phyloP scores from a whole-genome alignment of 2,113 vertebrate species.

The Maccullochella peelii region DNA sequence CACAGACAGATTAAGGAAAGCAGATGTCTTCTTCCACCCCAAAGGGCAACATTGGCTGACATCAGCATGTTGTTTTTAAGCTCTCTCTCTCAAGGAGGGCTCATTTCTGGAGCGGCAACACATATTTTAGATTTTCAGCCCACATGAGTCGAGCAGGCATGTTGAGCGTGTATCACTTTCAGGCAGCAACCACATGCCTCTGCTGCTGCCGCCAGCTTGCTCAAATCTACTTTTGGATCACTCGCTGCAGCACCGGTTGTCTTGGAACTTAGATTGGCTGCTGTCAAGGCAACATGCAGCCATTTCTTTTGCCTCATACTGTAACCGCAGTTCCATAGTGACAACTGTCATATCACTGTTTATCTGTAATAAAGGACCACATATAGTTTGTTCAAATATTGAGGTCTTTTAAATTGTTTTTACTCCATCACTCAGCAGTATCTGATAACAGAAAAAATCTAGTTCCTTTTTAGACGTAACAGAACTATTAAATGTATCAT shows the following conservation, averaged over 20 bases:
- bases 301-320: not conserved
- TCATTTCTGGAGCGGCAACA: conserved; percentile 39
- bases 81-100: conserved; percentile 6
- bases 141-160: conserved; percentile 32
- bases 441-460: not conserved
- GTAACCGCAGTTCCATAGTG: not conserved
- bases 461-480: not conserved
- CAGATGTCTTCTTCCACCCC: conserved; percentile 52
- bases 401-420: not conserved
- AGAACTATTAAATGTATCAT: not conserved
- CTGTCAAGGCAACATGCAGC: conserved; percentile 30
- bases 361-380: not conserved
- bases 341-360: not conserved
- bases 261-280: conserved; percentile 13
- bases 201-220: conserved; percentile 41
- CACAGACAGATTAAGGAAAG: conserved; percentile 57
- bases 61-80: conserved; percentile 47
- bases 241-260: conserved; percentile 5
- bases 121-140: conserved; percentile 52
- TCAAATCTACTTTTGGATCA: conserved; percentile 38
- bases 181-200: conserved; percentile 28
- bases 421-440: not conserved
- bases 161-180: conserved; percentile 32
- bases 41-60: conserved; percentile 55
- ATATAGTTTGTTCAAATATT: not conserved